Evolutionary conservation across 2,113 vertebrate genomes (phyloP), one percentile per base, ranked within the genome.

Genomic region (Panthera tigris): DNA sequence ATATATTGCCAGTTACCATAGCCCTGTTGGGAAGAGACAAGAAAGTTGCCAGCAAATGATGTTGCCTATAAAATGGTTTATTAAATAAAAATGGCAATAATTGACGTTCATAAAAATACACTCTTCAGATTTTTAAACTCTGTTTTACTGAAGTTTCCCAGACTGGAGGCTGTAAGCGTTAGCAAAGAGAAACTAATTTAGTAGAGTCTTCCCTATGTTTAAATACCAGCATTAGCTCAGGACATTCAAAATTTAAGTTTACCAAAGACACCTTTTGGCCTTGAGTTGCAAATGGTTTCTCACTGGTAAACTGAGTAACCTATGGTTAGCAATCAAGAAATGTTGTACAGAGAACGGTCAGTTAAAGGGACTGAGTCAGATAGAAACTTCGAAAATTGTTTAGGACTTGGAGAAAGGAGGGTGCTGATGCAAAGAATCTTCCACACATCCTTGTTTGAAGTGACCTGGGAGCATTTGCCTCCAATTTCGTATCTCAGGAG

Each of bases 141-240:
- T 76, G 41, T 93, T 92, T 94, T 93, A 85, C 21, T 76, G 57
- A 55, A 95, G 41, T 69, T 86, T 91, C 82, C 57, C 41, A 78
- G 31, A 69, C 61, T 50, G 27, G 29, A 91, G 14, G 52, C 36
- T 80, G 18, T 7, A 94, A 55, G 85, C 85, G 29, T 78, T 76
- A 94, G n/a, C 52, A 71, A 78, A 41, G 33, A 57, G 74, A 95
- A 83, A 9, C 68, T 48, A 31, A 66, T 92, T 93, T 36, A n/a
- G 0, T 48, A 52, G 55, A 55, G 11, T 48, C 39, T 93, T 71
- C 78, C 69, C 4, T 82, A 21, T 65, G n/a, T 76, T 84, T 57
- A 90, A 88, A 92, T 78, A 18, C 48, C 81, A 96, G 12, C 74
- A 74, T 94, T 93, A 81, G 55, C 31, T 91, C 15, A 41, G 57